Evolutionary conservation across 2,888 invertebrate species (phyloP).

Genomic region (Girardia tigrina): DNA sequence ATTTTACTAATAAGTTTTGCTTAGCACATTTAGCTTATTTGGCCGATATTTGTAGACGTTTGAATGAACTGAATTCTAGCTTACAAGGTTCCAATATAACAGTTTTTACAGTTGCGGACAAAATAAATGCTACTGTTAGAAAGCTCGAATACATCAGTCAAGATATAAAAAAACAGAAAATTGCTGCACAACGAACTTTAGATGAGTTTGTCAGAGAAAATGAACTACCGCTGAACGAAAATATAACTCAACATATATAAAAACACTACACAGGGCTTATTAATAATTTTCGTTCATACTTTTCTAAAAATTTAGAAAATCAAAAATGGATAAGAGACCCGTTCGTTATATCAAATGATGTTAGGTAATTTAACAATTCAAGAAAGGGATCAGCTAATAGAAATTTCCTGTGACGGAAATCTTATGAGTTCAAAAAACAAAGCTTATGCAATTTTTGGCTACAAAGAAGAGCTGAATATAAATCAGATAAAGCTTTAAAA

Average conservation of each 20-base stretch:
- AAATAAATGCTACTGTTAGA: neutral
- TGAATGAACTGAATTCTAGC: neutral
- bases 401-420: neutral
- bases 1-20: neutral
- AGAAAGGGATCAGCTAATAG: neutral
- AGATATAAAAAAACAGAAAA: neutral
- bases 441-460: neutral
- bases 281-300: slow-evolving; percentile 9
- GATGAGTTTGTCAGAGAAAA: slow-evolving; percentile 10
- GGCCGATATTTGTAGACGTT: neutral
- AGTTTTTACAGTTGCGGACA: neutral
- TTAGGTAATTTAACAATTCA: no score
- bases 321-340: neutral
- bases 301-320: neutral
- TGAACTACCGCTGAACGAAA: neutral
- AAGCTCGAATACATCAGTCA: neutral
- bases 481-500: neutral
- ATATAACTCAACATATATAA: neutral
- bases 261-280: neutral
- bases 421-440: neutral
- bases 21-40: neutral
- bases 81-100: neutral
- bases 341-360: no score
- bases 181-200: neutral
- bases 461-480: slow-evolving; percentile 3